A percentile compares a stretch with the other conserved stretches of the same genome.
phyloP scores from a whole-genome alignment of 2,888 invertebrate species.

The Patella pellucida region DNA sequence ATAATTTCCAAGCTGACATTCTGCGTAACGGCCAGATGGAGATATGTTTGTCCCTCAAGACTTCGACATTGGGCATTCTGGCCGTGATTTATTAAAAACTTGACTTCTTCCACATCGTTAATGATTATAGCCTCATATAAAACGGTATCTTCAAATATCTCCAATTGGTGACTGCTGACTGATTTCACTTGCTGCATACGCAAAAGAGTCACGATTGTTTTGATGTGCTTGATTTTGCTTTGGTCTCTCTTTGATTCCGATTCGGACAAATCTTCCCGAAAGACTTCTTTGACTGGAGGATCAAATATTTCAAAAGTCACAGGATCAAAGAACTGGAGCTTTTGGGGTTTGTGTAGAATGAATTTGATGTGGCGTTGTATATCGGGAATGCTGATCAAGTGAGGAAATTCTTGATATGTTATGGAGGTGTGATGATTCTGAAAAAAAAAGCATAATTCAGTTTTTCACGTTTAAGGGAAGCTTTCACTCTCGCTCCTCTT shows the following conservation, averaged over 20 bases:
- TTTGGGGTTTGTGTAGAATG: conserved; percentile 14
- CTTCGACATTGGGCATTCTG: conserved; percentile 31
- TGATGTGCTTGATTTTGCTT: conserved; percentile 3
- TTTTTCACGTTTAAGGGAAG: no score
- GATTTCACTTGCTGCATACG: neutral
- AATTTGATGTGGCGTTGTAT: conserved; percentile 14
- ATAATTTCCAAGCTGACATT: conserved; percentile 42
- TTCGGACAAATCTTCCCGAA: neutral
- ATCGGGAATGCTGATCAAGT: conserved; percentile 11
- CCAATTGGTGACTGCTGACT: neutral
- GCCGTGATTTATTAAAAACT: conserved; percentile 34
- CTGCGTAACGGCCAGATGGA: conserved; percentile 46
- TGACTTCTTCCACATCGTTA: conserved; percentile 39
- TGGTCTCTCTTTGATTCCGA: neutral
- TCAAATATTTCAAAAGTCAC: neutral
- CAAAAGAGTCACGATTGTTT: neutral
- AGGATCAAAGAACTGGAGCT: neutral
- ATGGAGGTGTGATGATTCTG: conserved; percentile 11
- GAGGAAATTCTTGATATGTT: conserved; percentile 15
- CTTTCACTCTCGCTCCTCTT: no score
- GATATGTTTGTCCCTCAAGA: conserved; percentile 43
- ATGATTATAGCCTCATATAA: conserved; percentile 45
- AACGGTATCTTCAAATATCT: conserved; percentile 31
- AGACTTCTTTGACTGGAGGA: neutral
- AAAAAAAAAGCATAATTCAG: neutral